phyloP scores from a whole-genome alignment of 1,140 invertebrate genomes.

The Pollicipes pollicipes region DNA sequence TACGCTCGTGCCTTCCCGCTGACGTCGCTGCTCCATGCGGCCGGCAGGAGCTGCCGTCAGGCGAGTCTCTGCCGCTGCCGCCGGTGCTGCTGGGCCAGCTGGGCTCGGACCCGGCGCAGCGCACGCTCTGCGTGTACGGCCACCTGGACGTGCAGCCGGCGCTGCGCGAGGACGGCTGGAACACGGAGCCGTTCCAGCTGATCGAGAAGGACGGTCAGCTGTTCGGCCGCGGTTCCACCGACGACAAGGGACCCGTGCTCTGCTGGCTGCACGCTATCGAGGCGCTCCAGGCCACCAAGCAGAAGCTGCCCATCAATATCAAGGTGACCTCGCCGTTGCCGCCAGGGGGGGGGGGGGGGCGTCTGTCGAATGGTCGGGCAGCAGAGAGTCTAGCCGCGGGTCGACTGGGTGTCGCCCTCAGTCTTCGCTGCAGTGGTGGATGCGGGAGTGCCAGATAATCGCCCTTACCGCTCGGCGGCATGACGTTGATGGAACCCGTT shows the following conservation, averaged over 20 bases:
- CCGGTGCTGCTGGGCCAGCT: conserved; percentile 70
- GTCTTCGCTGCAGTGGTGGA: too few species aligned
- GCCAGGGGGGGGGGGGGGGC: background rate
- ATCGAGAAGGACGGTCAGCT: conserved; percentile 77
- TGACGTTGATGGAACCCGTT: too few species aligned
- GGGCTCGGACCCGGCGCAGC: conserved; percentile 66
- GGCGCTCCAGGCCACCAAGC: conserved; percentile 53
- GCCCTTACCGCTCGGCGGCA: too few species aligned
- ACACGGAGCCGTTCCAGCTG: conserved; percentile 82
- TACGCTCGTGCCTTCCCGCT: too few species aligned
- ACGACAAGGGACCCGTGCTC: conserved; percentile 84
- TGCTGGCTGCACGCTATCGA: conserved; percentile 89
- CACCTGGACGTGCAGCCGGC: conserved; percentile 98
- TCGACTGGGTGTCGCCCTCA: too few species aligned
- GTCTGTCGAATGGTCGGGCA: too few species aligned
- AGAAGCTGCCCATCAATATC: conserved; percentile 70
- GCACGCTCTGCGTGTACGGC: conserved; percentile 81
- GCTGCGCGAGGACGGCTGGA: conserved; percentile 69
- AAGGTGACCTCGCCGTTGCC: conserved; percentile 39
- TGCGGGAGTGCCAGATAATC: too few species aligned
- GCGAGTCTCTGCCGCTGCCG: conserved; percentile 53
- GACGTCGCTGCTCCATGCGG: too few species aligned
- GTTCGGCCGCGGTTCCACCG: conserved; percentile 77
- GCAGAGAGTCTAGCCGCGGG: too few species aligned
- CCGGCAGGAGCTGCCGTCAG: conserved; percentile 41